A percentile compares a stretch with the other conserved stretches of the same genome.
Evolutionary conservation across 2,888 invertebrate genomes (phyloP).

Genomic region (Ctenicera cuprea): DNA sequence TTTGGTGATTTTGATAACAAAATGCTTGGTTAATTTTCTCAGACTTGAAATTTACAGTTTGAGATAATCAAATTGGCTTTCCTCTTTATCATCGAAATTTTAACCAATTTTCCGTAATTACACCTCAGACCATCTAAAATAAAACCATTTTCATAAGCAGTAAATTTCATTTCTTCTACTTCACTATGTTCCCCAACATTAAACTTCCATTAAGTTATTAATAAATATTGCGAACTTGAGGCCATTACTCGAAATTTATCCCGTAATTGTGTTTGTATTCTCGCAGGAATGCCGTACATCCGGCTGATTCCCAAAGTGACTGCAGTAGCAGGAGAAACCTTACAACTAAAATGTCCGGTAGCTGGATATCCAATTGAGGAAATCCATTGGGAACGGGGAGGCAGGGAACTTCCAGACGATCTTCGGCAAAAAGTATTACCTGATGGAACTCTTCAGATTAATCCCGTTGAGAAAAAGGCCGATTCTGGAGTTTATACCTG

Average conservation of each 20-base stretch:
- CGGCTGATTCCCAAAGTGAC: slow-evolving; percentile 87
- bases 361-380: slow-evolving; percentile 89
- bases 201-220: too few species aligned
- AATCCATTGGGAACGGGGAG: slow-evolving; percentile 86
- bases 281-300: slow-evolving; percentile 84
- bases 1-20: too few species aligned
- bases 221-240: too few species aligned
- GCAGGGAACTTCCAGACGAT: slow-evolving; percentile 85
- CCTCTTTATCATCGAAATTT: too few species aligned
- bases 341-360: slow-evolving; percentile 86
- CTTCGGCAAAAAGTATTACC: slow-evolving; percentile 84
- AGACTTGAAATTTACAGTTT: too few species aligned
- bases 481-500: slow-evolving; percentile 89
- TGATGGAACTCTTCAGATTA: slow-evolving; percentile 85
- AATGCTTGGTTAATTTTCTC: too few species aligned
- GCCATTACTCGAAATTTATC: slow-evolving; percentile 13
- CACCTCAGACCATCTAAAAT: not conserved
- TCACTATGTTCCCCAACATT: too few species aligned
- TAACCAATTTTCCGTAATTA: too few species aligned
- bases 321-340: slow-evolving; percentile 85
- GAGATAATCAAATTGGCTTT: too few species aligned
- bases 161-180: too few species aligned
- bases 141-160: too few species aligned
- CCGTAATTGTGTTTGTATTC: slow-evolving; percentile 16
- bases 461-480: slow-evolving; percentile 83